phyloP scores from a whole-genome alignment of 1,140 invertebrate species.

The Pseudoatta argentina region DNA sequence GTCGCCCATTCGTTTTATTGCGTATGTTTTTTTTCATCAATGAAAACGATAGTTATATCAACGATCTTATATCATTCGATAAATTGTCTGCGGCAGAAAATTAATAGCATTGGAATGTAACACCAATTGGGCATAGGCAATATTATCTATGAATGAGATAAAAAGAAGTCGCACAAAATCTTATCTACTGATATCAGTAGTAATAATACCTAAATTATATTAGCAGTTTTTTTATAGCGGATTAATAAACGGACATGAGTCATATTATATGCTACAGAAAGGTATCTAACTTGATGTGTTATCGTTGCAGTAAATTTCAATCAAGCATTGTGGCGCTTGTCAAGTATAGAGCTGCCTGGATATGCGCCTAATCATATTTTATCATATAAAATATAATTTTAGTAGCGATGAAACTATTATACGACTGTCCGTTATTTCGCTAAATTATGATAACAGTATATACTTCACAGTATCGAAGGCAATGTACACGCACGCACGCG shows the following conservation, averaged over 20 bases:
- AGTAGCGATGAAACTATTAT: constrained; percentile 16
- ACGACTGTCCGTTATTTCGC: not conserved
- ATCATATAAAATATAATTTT: constrained; percentile 25
- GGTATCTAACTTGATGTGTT: constrained; percentile 70
- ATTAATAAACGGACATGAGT: constrained; percentile 1
- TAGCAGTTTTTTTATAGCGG: constrained; percentile 31
- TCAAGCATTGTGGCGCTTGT: not conserved
- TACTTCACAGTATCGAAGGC: not conserved
- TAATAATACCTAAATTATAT: constrained; percentile 52
- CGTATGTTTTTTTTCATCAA: not conserved
- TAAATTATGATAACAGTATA: not conserved
- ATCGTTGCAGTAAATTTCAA: constrained; percentile 65
- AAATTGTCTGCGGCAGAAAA: not conserved
- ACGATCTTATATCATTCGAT: not conserved
- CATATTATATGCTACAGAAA: constrained; percentile 48
- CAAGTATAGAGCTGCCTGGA: constrained; percentile 38
- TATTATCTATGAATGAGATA: constrained; percentile 15
- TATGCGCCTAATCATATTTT: constrained; percentile 19
- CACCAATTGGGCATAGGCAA: not conserved
- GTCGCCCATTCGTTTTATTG: not conserved
- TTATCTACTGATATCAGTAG: constrained; percentile 55
- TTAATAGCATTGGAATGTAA: constrained; percentile 11
- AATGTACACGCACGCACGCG: not conserved
- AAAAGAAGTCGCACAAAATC: constrained; percentile 37
- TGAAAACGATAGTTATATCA: not conserved